Evolutionary conservation across 2,888 invertebrate species (phyloP).

Genomic region (Acrobasis repandana): DNA sequence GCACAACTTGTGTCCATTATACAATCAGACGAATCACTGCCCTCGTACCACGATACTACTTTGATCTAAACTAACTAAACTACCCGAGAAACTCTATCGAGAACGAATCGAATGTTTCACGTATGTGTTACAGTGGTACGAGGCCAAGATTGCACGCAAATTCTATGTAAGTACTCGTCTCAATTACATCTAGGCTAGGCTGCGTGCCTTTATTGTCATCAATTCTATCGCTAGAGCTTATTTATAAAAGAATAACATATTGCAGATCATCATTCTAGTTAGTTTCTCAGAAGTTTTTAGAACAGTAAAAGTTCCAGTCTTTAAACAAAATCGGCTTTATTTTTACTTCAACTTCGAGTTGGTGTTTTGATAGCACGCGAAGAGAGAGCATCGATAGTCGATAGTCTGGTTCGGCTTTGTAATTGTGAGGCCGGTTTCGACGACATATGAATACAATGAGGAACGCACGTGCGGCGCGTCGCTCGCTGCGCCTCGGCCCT

Average conservation of each 20-base stretch:
- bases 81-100: background rate
- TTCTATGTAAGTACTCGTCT: background rate
- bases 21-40: conserved; percentile 76
- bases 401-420: conserved; percentile 37
- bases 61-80: conserved; percentile 34
- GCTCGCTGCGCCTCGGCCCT: conserved; percentile 43
- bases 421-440: conserved; percentile 38
- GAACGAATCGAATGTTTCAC: background rate
- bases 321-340: background rate
- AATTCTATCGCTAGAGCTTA: background rate
- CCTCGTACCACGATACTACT: conserved; percentile 44
- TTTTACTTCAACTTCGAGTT: background rate
- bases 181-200: background rate
- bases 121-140: background rate
- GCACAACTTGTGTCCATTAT: conserved; percentile 73
- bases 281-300: too few species aligned
- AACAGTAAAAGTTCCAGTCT: too few species aligned
- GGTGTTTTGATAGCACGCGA: background rate
- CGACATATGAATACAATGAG: conserved; percentile 67
- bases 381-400: conserved; percentile 8
- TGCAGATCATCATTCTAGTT: too few species aligned
- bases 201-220: background rate
- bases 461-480: conserved; percentile 68
- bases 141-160: background rate
- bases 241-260: background rate